These are phyloP conservation scores for Antigone vipio DNA, from an alignment of 2,113 vertebrate genomes.

Conservation along the genomic window DNA sequence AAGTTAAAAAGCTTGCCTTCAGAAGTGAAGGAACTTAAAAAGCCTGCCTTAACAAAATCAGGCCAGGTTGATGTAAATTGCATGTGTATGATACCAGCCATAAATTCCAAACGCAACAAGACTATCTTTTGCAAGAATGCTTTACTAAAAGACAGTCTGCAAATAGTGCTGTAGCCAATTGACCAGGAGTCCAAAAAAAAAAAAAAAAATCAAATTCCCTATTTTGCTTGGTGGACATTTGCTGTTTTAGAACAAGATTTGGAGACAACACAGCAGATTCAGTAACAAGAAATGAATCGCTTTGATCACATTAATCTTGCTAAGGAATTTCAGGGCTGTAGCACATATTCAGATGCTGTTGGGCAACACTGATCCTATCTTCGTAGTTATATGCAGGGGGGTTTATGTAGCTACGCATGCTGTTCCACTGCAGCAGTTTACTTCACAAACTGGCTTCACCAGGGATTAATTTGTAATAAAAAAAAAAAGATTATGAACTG, in stretches of 20 bases:
- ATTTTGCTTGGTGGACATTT: slow-evolving; percentile 17
- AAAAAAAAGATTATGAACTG: slow-evolving; percentile 19
- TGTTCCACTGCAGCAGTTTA: slow-evolving; percentile 44
- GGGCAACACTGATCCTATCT: slow-evolving; percentile 55
- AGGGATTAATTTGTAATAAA: slow-evolving; percentile 35
- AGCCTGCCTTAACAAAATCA: neutral
- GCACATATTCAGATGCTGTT: slow-evolving; percentile 47
- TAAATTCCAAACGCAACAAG: neutral
- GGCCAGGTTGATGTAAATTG: neutral
- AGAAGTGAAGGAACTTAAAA: neutral
- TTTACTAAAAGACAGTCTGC: neutral
- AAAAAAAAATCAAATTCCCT: neutral
- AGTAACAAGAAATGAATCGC: slow-evolving; percentile 61
- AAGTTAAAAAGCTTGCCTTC: neutral
- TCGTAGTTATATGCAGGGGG: slow-evolving; percentile 25
- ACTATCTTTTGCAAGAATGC: neutral
- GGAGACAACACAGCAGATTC: slow-evolving; percentile 50
- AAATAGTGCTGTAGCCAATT: neutral
- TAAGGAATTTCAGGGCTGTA: slow-evolving; percentile 59
- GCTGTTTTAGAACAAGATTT: neutral
- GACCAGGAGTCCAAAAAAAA: neutral
- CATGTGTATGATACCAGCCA: fast-evolving
- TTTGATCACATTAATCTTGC: slow-evolving; percentile 66
- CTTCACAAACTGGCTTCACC: slow-evolving; percentile 5
- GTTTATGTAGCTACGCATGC: neutral